phyloP scores from a whole-genome alignment of 23 tunicate genomes.

The Aplidium turbinatum region DNA sequence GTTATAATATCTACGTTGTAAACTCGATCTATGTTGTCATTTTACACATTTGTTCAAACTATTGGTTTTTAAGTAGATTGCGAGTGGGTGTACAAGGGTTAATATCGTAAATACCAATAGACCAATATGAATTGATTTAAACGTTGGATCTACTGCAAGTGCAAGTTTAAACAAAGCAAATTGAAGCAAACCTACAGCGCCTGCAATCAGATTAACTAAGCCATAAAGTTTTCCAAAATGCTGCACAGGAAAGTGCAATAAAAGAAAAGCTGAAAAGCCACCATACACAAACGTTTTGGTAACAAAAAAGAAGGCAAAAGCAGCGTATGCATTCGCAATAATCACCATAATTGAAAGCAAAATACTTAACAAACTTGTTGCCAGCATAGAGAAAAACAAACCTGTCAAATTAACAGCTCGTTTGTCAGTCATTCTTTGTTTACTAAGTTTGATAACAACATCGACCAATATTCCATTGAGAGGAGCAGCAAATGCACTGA shows the following conservation, averaged over 20 bases:
- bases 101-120: neutral
- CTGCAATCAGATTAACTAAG: slow-evolving; percentile 12
- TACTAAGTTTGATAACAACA: slow-evolving; percentile 4
- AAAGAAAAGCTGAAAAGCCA: slow-evolving; percentile 31
- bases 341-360: slow-evolving; percentile 8
- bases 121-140: slow-evolving; percentile 1
- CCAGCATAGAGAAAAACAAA: neutral
- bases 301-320: slow-evolving; percentile 18
- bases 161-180: slow-evolving; percentile 18
- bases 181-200: slow-evolving; percentile 23
- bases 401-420: neutral
- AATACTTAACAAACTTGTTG: slow-evolving; percentile 3
- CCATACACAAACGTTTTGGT: slow-evolving; percentile 18
- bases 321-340: neutral
- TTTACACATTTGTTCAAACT: too few species aligned
- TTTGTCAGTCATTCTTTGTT: neutral
- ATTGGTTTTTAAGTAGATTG: too few species aligned
- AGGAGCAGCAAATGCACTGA: slow-evolving; percentile 23
- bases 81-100: slow-evolving; percentile 27
- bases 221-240: slow-evolving; percentile 49
- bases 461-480: slow-evolving; percentile 35
- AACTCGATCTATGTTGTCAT: too few species aligned
- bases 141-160: neutral
- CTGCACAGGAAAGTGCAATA: slow-evolving; percentile 23
- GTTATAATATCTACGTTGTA: too few species aligned